These are phyloP conservation scores for Platyura marginata DNA, from an alignment of 1,140 invertebrate genomes.

Conservation along the genomic window DNA sequence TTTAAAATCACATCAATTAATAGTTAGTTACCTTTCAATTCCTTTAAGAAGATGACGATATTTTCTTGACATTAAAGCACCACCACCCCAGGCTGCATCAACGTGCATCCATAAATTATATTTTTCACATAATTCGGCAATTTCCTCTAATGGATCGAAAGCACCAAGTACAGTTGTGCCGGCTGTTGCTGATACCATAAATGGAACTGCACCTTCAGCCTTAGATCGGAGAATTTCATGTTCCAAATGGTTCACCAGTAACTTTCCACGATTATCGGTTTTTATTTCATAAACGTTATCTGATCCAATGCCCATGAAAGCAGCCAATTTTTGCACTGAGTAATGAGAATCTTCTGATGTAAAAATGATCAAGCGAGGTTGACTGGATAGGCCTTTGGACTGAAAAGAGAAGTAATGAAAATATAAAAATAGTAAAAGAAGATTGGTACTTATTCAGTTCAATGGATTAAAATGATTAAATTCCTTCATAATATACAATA, in stretches of 20 bases:
- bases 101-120: constrained; percentile 87
- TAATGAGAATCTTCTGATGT: constrained; percentile 89
- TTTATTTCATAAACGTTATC: constrained; percentile 57
- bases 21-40: constrained; percentile 46
- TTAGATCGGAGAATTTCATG: constrained; percentile 43
- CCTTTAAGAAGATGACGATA: constrained; percentile 61
- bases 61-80: constrained; percentile 66
- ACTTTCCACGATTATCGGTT: constrained; percentile 56
- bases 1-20: too few species aligned
- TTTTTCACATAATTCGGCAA: constrained; percentile 65
- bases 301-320: constrained; percentile 58
- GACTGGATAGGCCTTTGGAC: constrained; percentile 44
- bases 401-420: constrained; percentile 23
- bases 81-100: constrained; percentile 88
- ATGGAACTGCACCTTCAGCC: constrained; percentile 47
- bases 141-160: constrained; percentile 68
- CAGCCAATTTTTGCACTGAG: constrained; percentile 72
- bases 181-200: constrained; percentile 80
- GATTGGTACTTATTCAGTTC: too few species aligned
- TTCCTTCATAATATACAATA: too few species aligned
- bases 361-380: constrained; percentile 52
- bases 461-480: too few species aligned
- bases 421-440: too few species aligned
- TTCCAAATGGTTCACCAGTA: constrained; percentile 54
- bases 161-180: constrained; percentile 71